Conservation (phyloP, 2,797 vertebrate species). For the Arnoldichthys spilopterus region DNA sequence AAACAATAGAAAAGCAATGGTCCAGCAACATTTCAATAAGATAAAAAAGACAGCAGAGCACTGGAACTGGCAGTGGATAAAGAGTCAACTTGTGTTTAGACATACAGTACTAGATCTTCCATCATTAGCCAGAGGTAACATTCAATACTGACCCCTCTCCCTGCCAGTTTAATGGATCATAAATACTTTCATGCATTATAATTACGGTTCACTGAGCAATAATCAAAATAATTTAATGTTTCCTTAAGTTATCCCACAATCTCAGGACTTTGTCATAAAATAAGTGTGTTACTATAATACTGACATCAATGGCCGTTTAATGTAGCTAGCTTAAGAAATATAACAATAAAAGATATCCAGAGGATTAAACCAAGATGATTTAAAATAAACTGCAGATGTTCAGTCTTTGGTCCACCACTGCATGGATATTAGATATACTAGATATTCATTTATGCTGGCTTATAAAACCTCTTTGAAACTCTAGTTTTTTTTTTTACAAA, state of each 20-base stretch:
- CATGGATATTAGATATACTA: background rate
- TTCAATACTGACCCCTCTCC: constrained; percentile 52
- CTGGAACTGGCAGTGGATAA: constrained; percentile 31
- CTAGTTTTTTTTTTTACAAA: constrained; percentile 9
- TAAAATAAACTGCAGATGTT: constrained; percentile 30
- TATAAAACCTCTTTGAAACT: constrained; percentile 8
- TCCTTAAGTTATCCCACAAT: constrained; percentile 52
- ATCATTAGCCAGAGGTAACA: constrained; percentile 49
- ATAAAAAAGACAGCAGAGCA: constrained; percentile 43
- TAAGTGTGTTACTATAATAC: constrained; percentile 48
- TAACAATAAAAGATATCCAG: constrained; percentile 19
- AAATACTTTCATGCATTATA: constrained; percentile 76
- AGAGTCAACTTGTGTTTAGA: constrained; percentile 44
- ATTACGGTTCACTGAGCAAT: constrained; percentile 71
- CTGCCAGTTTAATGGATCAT: constrained; percentile 64
- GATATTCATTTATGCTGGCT: background rate
- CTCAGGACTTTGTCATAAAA: constrained; percentile 54
- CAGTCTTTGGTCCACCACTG: constrained; percentile 22
- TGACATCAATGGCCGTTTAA: constrained; percentile 44
- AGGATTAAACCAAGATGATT: constrained; percentile 16
- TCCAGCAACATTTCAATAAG: constrained; percentile 46
- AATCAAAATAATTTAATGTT: constrained; percentile 79
- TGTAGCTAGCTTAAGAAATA: constrained; percentile 37
- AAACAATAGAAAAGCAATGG: constrained; percentile 45
- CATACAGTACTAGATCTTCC: constrained; percentile 56